These are phyloP conservation scores for Enteromius radiatus DNA, from an alignment of 2,797 vertebrate genomes.

Conservation along the genomic window DNA sequence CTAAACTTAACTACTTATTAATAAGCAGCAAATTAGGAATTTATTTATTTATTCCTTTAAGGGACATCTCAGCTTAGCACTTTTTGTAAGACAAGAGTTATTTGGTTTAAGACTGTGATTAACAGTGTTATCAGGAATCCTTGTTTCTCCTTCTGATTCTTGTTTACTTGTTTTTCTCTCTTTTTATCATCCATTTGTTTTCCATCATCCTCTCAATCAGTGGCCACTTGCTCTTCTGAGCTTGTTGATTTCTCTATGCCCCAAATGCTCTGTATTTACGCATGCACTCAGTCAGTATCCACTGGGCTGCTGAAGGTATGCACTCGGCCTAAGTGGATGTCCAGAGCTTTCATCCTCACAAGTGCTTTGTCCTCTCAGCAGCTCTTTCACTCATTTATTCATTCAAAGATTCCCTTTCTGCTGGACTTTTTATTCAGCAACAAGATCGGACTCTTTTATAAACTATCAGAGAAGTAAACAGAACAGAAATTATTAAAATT, in stretches of 20 bases:
- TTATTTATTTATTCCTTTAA: neutral
- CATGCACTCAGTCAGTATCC: conserved; percentile 28
- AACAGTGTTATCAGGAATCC: neutral
- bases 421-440: conserved; percentile 22
- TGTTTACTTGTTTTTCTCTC: neutral
- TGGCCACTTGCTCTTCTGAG: conserved; percentile 28
- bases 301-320: conserved; percentile 27
- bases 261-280: conserved; percentile 36
- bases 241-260: conserved; percentile 39
- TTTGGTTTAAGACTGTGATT: neutral
- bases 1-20: no score
- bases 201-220: conserved; percentile 24
- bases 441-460: conserved; percentile 25
- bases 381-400: conserved; percentile 45
- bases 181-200: conserved; percentile 17
- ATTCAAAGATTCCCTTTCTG: conserved; percentile 20
- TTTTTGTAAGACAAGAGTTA: neutral
- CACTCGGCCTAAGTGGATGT: conserved; percentile 48
- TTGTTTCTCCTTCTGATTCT: neutral
- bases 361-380: conserved; percentile 27
- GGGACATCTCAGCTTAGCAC: no score
- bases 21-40: no score
- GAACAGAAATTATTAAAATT: conserved; percentile 58
- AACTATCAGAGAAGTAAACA: conserved; percentile 47
- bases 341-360: conserved; percentile 35